Evolutionary conservation across 2,888 invertebrate genomes (phyloP), one percentile per base, ranked within the genome.

Genomic region (Melanostoma mellinum): DNA sequence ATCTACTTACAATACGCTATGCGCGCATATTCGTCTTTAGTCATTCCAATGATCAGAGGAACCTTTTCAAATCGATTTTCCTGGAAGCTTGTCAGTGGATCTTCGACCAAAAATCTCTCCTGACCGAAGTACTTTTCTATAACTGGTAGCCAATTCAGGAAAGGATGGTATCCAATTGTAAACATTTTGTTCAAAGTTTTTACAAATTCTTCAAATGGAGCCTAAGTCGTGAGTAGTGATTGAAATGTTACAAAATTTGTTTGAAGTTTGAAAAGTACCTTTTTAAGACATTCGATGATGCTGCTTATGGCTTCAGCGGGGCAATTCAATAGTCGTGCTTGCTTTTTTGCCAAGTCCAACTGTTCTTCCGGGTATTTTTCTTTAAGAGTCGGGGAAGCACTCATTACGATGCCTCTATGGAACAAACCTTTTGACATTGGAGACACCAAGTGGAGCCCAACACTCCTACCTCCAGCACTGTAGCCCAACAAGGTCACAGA

Each of bases 101-200:
- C 92, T 5, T 92, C 93, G 0, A 92, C 81, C 5, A 95, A 88
- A 88, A 94, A 95, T 79, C 94, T 91, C 87, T 94, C 94, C 86
- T 94, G 93, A 0, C 94, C 94, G 73, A 93, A 92, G 87, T 94
- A 93, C 0, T 92, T 92, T 87, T 95, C 95, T 4, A 95, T 92
- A 0, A 95, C 93, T 2, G 94, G 93, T 1, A 87, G 86, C 94
- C 94, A 95, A 20, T 93, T 87, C 3, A 88, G 73, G 1, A 87
- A 88, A 40, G 88, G 87, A 20, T 90, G 89, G 77, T 90, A 90
- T 89, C 82, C 86, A 1, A 20, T 20, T 20, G 20, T 20, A 20
- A 20, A 20, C 20, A 20, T 20, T 20, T 20, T 20, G 20, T 32
- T 10, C 30, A 87, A 85, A 0, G 88, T 87, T 46, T 73, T 85